These are phyloP conservation scores for Dioctria linearis DNA, from an alignment of 2,888 invertebrate genomes.

Conservation along the genomic window DNA sequence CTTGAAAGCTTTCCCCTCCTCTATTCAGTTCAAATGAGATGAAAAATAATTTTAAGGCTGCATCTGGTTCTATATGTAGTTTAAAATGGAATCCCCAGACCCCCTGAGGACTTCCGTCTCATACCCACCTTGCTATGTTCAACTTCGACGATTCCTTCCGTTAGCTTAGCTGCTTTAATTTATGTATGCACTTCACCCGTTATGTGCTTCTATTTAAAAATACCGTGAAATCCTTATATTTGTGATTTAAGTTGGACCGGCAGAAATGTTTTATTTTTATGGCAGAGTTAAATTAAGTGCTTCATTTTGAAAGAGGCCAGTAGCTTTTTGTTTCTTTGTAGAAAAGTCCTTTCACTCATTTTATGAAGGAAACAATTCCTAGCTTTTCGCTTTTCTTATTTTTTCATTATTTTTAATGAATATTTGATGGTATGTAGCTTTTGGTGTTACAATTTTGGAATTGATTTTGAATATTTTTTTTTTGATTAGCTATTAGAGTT, in stretches of 20 bases:
- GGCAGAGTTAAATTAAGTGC: not conserved
- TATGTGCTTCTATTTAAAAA: not conserved
- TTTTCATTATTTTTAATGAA: too few relatives aligned
- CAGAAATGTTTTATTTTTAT: constrained; percentile 8
- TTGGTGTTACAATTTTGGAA: too few relatives aligned
- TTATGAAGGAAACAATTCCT: too few relatives aligned
- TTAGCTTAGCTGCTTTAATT: not conserved
- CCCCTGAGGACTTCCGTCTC: not conserved
- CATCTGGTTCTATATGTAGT: not conserved
- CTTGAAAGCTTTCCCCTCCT: constrained; percentile 25
- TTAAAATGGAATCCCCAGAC: too few relatives aligned
- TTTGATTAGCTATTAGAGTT: too few relatives aligned
- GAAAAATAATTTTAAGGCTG: constrained; percentile 37
- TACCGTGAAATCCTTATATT: not conserved
- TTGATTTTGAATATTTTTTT: too few relatives aligned
- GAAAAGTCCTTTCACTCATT: too few relatives aligned
- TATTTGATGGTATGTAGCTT: too few relatives aligned
- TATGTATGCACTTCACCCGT: not conserved
- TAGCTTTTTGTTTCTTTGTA: too few relatives aligned
- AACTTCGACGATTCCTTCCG: too few relatives aligned
- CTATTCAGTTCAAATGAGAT: constrained; percentile 37
- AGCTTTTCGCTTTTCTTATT: too few relatives aligned
- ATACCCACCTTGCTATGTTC: not conserved
- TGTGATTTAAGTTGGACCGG: not conserved
- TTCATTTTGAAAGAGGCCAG: not conserved